A percentile compares a stretch with the other conserved stretches of the same genome.
These are phyloP conservation scores for Arenicola marina DNA, from an alignment of 2,888 invertebrate genomes.

Conservation along the genomic window DNA sequence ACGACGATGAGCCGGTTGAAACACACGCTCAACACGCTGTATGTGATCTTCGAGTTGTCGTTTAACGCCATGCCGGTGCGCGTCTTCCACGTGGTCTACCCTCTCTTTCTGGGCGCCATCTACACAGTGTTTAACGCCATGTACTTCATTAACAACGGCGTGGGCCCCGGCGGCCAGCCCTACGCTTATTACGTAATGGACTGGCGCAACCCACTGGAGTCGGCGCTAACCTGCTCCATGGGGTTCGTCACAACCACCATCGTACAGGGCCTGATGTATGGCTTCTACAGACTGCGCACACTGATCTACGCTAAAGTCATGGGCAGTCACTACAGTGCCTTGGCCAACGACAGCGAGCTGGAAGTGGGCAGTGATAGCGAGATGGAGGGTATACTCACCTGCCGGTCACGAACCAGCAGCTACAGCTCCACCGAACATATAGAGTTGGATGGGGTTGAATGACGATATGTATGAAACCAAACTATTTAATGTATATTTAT, in stretches of 20 bases:
- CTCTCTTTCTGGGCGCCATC: slow-evolving; percentile 45
- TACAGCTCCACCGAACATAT: slow-evolving; percentile 1
- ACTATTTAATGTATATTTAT: too few relatives aligned
- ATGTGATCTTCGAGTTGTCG: slow-evolving; percentile 47
- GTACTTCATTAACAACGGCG: slow-evolving; percentile 52
- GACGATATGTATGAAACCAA: too few relatives aligned
- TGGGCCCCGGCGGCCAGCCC: slow-evolving; percentile 43
- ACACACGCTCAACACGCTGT: slow-evolving; percentile 49
- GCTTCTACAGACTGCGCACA: slow-evolving; percentile 8
- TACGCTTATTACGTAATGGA: slow-evolving; percentile 52
- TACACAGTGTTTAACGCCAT: slow-evolving; percentile 53
- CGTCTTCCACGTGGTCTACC: slow-evolving; percentile 49
- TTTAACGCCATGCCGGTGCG: slow-evolving; percentile 48
- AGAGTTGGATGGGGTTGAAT: too few relatives aligned
- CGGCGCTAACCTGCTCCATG: slow-evolving; percentile 48
- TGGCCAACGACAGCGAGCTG: background rate
- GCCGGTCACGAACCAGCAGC: background rate
- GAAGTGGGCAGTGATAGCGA: background rate
- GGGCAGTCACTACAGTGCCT: background rate
- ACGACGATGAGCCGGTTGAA: slow-evolving; percentile 47
- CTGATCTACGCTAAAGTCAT: background rate
- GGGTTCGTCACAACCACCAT: slow-evolving; percentile 40
- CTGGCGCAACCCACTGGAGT: slow-evolving; percentile 50
- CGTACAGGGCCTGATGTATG: slow-evolving; percentile 14
- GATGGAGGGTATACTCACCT: background rate